Conservation (phyloP, 2,888 invertebrate genomes). For the Ptycholaimellus sp. region DNA sequence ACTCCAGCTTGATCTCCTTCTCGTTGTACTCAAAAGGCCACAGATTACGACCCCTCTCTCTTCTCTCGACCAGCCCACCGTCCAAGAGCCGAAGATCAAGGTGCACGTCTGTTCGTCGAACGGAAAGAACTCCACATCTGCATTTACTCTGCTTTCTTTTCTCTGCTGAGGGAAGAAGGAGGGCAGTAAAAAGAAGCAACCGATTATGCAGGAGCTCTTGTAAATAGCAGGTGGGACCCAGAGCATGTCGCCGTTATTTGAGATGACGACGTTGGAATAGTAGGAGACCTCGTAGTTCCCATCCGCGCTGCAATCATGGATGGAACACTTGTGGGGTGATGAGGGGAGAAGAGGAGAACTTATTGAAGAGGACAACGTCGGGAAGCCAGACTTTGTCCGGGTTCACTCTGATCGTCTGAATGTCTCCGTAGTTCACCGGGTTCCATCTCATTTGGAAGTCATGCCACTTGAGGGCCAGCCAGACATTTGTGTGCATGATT, state of each 20-base stretch:
- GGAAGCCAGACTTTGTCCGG: conserved; percentile 31
- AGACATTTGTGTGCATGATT: conserved; percentile 29
- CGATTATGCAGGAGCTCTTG: conserved; percentile 92
- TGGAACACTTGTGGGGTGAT: background rate
- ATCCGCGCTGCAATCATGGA: conserved; percentile 75
- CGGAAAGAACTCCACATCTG: conserved; percentile 23
- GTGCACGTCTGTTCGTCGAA: conserved; percentile 58
- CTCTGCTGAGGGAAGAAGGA: too few relatives aligned
- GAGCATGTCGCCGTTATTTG: conserved; percentile 57
- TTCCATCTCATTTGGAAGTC: conserved; percentile 25
- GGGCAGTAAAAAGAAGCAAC: conserved; percentile 27
- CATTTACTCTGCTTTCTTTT: too few relatives aligned
- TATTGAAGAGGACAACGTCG: conserved; percentile 27
- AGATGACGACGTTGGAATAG: conserved; percentile 90
- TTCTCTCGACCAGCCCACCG: conserved; percentile 27
- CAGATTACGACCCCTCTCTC: too few relatives aligned
- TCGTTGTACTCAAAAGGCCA: conserved; percentile 15
- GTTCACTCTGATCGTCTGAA: conserved; percentile 26
- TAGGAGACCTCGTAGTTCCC: conserved; percentile 98
- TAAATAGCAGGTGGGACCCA: conserved; percentile 99
- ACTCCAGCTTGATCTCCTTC: conserved; percentile 40
- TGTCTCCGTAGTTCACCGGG: conserved; percentile 22
- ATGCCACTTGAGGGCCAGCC: conserved; percentile 28
- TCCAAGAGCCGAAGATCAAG: conserved; percentile 98
- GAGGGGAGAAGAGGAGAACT: conserved; percentile 16